These are phyloP conservation scores for Rachycentron canadum DNA, from an alignment of 2,797 vertebrate species.

Conservation along the genomic window DNA sequence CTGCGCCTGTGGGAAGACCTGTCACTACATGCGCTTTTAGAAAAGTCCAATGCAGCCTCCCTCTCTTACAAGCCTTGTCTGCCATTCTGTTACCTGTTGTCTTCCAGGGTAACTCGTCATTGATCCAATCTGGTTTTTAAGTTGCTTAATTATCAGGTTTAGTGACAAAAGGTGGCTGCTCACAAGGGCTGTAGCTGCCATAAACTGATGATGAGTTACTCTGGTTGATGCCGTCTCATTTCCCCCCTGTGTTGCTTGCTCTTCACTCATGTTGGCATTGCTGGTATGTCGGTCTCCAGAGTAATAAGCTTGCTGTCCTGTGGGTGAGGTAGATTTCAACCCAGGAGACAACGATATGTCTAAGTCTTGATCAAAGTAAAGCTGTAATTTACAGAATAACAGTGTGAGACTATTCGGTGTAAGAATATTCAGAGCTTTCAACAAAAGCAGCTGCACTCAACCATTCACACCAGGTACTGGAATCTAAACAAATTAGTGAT, in stretches of 20 bases:
- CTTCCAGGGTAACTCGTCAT: constrained; percentile 65
- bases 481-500: background rate
- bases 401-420: background rate
- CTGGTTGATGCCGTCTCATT: constrained; percentile 45
- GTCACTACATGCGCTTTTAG: constrained; percentile 34
- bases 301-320: constrained; percentile 27
- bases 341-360: background rate
- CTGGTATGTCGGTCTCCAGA: constrained; percentile 45
- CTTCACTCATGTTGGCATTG: constrained; percentile 62
- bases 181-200: constrained; percentile 4
- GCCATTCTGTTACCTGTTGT: constrained; percentile 43
- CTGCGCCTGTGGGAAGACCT: constrained; percentile 49
- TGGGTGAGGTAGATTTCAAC: constrained; percentile 16
- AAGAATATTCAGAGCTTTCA: background rate
- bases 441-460: constrained; percentile 6
- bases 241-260: constrained; percentile 64
- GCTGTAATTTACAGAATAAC: background rate
- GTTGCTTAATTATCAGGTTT: background rate
- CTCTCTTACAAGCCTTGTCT: constrained; percentile 45
- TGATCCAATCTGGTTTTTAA: constrained; percentile 18
- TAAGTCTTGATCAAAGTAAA: constrained; percentile 4
- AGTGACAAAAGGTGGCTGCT: background rate
- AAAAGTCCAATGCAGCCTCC: constrained; percentile 54
- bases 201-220: constrained; percentile 65
- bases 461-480: background rate